These are phyloP conservation scores for Champsocephalus esox DNA, from an alignment of 2,797 vertebrate species.

Conservation along the genomic window DNA sequence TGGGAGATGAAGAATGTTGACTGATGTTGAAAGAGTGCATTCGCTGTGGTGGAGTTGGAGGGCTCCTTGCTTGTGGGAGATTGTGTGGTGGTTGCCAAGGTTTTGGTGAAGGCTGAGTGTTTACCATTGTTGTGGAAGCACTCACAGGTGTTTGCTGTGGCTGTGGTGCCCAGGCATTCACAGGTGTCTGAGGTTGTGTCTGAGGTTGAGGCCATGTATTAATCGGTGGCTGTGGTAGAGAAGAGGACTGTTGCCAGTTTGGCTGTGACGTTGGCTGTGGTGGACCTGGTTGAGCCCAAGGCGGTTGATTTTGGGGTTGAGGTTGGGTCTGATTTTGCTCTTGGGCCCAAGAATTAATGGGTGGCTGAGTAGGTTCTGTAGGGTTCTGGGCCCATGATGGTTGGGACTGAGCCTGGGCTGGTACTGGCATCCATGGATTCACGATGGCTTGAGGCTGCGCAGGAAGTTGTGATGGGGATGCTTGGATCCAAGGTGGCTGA, in stretches of 20 bases:
- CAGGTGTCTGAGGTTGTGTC: conserved; percentile 68
- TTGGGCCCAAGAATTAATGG: conserved; percentile 64
- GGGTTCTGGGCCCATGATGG: conserved; percentile 76
- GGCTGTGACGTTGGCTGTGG: conserved; percentile 64
- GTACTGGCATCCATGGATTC: conserved; percentile 77
- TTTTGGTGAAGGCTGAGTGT: conserved; percentile 77
- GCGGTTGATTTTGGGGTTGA: conserved; percentile 70
- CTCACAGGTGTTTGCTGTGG: conserved; percentile 83
- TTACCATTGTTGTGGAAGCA: conserved; percentile 70
- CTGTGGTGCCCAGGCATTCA: conserved; percentile 74
- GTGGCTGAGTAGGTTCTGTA: conserved; percentile 70
- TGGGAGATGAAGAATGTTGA: conserved; percentile 78
- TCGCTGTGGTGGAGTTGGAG: conserved; percentile 75
- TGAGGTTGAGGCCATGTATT: conserved; percentile 73
- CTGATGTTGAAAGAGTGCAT: conserved; percentile 75
- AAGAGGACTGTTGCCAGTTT: conserved; percentile 73
- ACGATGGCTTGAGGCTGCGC: conserved; percentile 64
- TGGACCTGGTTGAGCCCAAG: conserved; percentile 68
- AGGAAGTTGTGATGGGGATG: conserved; percentile 67
- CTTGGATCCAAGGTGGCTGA: conserved; percentile 79
- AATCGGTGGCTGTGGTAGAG: conserved; percentile 60
- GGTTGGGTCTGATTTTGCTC: conserved; percentile 71
- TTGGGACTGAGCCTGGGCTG: conserved; percentile 71
- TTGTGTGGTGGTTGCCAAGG: conserved; percentile 76
- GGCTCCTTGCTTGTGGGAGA: conserved; percentile 49